A percentile compares a stretch with the other conserved stretches of the same genome.
These are phyloP conservation scores for Cephus nigrinus DNA, from an alignment of 2,888 invertebrate species.

Conservation along the genomic window DNA sequence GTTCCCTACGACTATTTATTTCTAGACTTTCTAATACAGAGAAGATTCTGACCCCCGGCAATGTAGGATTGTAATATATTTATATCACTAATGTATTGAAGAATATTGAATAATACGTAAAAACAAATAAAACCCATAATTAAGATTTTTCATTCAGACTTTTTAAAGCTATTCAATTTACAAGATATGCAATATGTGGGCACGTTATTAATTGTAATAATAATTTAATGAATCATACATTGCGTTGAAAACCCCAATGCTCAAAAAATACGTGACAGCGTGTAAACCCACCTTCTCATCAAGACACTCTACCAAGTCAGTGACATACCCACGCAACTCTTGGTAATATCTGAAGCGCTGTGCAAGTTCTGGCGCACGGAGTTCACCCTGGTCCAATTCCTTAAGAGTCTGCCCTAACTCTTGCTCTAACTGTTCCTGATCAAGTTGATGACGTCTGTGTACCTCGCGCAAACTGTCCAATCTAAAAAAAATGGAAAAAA, in stretches of 20 bases:
- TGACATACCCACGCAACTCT: conserved; percentile 93
- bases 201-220: conserved; percentile 26
- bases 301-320: conserved; percentile 96
- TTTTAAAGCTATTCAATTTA: background rate
- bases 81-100: background rate
- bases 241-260: conserved; percentile 50
- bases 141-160: background rate
- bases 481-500: conserved; percentile 57
- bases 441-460: conserved; percentile 68
- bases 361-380: conserved; percentile 76
- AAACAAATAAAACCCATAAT: background rate
- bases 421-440: conserved; percentile 68
- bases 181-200: background rate
- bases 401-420: conserved; percentile 57
- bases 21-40: conserved; percentile 48
- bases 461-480: conserved; percentile 72
- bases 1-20: background rate
- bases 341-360: conserved; percentile 93
- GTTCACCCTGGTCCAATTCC: conserved; percentile 71
- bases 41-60: conserved; percentile 61
- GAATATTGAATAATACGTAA: background rate
- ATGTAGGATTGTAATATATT: conserved; percentile 22
- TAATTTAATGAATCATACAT: conserved; percentile 36
- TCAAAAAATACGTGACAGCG: conserved; percentile 59
- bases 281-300: conserved; percentile 88